A percentile compares a stretch with the other conserved stretches of the same genome.
Evolutionary conservation across 2,113 vertebrate genomes (phyloP).

Genomic region (Ictalurus punctatus): DNA sequence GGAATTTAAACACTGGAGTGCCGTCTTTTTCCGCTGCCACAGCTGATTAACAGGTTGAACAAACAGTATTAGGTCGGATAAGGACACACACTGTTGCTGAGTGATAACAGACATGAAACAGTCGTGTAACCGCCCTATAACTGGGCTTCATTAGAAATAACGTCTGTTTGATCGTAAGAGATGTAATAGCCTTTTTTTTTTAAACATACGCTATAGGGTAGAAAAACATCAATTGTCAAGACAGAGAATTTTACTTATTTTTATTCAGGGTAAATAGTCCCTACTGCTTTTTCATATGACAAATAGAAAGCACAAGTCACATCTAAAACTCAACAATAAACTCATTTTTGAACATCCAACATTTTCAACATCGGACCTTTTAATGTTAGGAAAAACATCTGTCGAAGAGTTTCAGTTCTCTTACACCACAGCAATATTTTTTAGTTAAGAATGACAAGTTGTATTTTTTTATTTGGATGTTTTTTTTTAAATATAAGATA

Average conservation of each 20-base stretch:
- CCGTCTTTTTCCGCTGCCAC: constrained; percentile 90
- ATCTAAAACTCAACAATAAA: background rate
- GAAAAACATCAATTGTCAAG: background rate
- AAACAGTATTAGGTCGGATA: constrained; percentile 6
- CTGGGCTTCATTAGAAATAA: background rate
- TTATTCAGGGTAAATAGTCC: background rate
- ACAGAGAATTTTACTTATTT: background rate
- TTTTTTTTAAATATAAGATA: background rate
- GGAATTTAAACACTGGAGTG: constrained; percentile 95
- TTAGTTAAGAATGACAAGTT: background rate
- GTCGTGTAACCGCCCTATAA: background rate
- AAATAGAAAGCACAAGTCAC: background rate
- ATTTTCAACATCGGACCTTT: background rate
- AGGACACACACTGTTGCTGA: background rate
- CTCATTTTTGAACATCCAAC: background rate
- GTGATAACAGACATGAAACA: background rate
- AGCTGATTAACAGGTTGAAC: constrained; percentile 69
- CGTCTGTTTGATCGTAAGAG: background rate
- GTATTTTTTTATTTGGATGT: background rate
- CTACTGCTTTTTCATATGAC: background rate
- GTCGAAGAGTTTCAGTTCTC: too few species aligned
- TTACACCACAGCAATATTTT: background rate
- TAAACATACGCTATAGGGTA: background rate
- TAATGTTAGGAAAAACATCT: background rate
- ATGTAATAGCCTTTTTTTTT: too few species aligned